These are phyloP conservation scores for Marmota monax DNA, from an alignment of 2,113 vertebrate genomes.

Conservation along the genomic window DNA sequence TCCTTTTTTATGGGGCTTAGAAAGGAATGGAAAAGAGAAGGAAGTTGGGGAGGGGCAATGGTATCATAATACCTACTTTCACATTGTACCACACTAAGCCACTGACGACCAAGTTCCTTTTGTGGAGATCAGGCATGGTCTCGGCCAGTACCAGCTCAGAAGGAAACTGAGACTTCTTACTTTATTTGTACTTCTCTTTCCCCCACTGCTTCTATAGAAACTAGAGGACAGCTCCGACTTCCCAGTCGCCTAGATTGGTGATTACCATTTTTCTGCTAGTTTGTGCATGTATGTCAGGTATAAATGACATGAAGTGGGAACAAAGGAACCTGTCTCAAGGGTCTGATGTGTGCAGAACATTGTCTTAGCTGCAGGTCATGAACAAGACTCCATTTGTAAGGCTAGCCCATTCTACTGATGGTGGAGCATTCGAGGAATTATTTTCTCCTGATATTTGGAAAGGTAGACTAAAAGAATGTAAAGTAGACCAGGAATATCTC, in stretches of 20 bases:
- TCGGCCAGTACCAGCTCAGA: not conserved
- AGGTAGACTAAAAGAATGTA: not conserved
- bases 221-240: not conserved
- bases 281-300: not conserved
- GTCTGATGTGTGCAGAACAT: not conserved
- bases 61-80: conserved; percentile 15
- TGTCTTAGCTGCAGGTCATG: not conserved
- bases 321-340: not conserved
- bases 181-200: not conserved
- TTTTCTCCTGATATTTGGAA: conserved; percentile 20
- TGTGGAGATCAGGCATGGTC: not conserved
- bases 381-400: not conserved
- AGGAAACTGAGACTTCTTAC: conserved; percentile 19
- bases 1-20: conserved; percentile 36
- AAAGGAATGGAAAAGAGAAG: conserved; percentile 24
- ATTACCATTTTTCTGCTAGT: not conserved
- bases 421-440: not conserved
- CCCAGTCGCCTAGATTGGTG: not conserved
- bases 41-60: not conserved
- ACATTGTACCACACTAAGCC: not conserved
- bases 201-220: not conserved
- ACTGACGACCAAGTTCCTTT: conserved; percentile 50
- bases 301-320: not conserved
- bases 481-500: not conserved
- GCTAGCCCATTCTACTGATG: not conserved